These are phyloP conservation scores for Amitus sp. DNA, from an alignment of 2,888 invertebrate genomes.

Conservation along the genomic window DNA sequence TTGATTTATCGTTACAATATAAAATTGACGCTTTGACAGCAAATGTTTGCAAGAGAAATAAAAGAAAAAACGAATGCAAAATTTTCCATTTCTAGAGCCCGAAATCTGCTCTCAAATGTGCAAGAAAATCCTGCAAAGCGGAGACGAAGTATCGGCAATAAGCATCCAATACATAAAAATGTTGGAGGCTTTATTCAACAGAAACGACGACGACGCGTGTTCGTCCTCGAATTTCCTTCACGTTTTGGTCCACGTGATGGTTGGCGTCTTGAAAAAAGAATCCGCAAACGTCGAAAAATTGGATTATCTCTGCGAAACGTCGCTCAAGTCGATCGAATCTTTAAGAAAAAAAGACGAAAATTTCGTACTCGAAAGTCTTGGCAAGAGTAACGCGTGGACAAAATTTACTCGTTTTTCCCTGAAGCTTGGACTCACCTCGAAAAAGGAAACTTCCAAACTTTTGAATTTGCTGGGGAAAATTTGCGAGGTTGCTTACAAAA, in stretches of 20 bases:
- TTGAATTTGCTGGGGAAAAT: conserved; percentile 70
- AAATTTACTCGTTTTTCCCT: conserved; percentile 68
- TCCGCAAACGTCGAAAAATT: conserved; percentile 52
- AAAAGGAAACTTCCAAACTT: conserved; percentile 65
- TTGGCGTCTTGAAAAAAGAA: conserved; percentile 55
- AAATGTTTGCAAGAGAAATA: conserved; percentile 13
- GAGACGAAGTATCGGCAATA: conserved; percentile 55
- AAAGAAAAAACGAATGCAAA: no score
- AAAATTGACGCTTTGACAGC: no score
- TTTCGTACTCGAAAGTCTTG: conserved; percentile 48
- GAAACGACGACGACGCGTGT: conserved; percentile 32
- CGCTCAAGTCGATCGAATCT: conserved; percentile 40
- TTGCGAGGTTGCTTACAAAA: conserved; percentile 69
- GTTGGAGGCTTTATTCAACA: conserved; percentile 50
- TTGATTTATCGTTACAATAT: no score
- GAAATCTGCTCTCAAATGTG: conserved; percentile 49
- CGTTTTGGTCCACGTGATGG: conserved; percentile 53
- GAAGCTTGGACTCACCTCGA: conserved; percentile 71
- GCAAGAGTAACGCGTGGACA: conserved; percentile 55
- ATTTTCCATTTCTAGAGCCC: conserved; percentile 38
- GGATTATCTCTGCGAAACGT: conserved; percentile 44
- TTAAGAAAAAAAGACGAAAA: conserved; percentile 40
- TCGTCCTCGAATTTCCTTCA: conserved; percentile 49
- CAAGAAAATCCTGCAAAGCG: conserved; percentile 50
- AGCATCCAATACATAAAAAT: conserved; percentile 49